These are phyloP conservation scores for Caradrina kadenii DNA, from an alignment of 2,888 invertebrate genomes.

Conservation along the genomic window DNA sequence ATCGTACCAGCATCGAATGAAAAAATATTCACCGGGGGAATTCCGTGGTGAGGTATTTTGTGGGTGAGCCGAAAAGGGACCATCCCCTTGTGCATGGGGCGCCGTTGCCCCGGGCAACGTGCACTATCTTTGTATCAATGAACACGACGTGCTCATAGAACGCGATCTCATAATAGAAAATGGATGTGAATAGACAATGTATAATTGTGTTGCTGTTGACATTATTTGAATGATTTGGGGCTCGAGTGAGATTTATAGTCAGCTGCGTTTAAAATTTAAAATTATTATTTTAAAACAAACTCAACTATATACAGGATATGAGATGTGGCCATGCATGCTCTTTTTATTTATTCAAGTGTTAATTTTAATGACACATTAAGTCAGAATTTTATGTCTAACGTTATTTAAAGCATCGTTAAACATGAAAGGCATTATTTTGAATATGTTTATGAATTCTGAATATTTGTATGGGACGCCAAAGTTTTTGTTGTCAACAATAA, in stretches of 20 bases:
- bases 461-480: constrained; percentile 39
- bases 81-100: constrained; percentile 77
- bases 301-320: constrained; percentile 62
- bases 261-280: constrained; percentile 71
- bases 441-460: constrained; percentile 59
- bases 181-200: constrained; percentile 78
- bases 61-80: constrained; percentile 80
- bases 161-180: constrained; percentile 73
- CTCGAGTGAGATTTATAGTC: constrained; percentile 78
- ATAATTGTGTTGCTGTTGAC: constrained; percentile 81
- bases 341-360: constrained; percentile 79
- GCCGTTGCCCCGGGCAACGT: constrained; percentile 82
- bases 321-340: constrained; percentile 65
- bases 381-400: constrained; percentile 74
- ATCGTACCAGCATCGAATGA: constrained; percentile 64
- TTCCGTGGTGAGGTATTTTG: constrained; percentile 82
- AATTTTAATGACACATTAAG: constrained; percentile 78
- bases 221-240: constrained; percentile 80
- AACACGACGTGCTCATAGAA: constrained; percentile 72
- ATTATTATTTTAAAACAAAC: constrained; percentile 49
- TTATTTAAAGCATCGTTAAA: constrained; percentile 80
- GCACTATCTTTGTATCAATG: constrained; percentile 81
- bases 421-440: constrained; percentile 72
- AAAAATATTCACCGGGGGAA: constrained; percentile 84
- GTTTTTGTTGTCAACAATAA: constrained; percentile 34